phyloP scores from a whole-genome alignment of 2,888 invertebrate genomes.

The Pachydiplax longipennis region DNA sequence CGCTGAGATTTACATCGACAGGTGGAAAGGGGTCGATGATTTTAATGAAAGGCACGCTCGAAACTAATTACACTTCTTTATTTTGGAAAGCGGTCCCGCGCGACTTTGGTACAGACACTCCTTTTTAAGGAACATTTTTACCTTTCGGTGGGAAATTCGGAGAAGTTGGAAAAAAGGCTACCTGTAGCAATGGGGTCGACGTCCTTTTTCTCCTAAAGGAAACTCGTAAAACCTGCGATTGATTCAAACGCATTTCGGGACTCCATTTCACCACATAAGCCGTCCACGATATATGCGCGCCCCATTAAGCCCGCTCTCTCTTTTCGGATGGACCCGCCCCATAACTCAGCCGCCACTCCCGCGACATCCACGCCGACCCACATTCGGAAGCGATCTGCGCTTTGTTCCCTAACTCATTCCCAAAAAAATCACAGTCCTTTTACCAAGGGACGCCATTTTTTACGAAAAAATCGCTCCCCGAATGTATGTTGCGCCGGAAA shows the following conservation, averaged over 20 bases:
- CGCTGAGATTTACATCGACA: too few relatives aligned
- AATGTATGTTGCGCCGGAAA: not conserved
- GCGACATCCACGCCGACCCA: not conserved
- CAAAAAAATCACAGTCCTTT: too few relatives aligned
- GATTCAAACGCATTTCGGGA: not conserved
- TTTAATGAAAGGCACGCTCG: too few relatives aligned
- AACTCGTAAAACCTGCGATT: constrained; percentile 11
- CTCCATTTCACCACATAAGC: not conserved
- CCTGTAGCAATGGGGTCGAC: not conserved
- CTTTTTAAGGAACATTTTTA: not conserved
- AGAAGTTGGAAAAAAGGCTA: not conserved
- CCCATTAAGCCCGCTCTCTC: not conserved
- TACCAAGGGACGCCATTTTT: not conserved
- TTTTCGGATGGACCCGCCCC: constrained; percentile 7
- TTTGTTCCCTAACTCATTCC: not conserved
- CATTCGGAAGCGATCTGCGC: not conserved
- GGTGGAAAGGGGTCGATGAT: too few relatives aligned
- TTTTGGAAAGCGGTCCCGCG: too few relatives aligned
- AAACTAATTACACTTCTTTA: too few relatives aligned
- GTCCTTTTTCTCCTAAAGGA: not conserved
- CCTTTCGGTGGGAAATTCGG: not conserved
- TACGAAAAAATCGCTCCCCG: not conserved
- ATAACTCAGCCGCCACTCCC: not conserved
- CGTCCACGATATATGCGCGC: not conserved
- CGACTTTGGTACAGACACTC: not conserved